Evolutionary conservation across 2,888 invertebrate species (phyloP).

Genomic region (Embidobia sp.): DNA sequence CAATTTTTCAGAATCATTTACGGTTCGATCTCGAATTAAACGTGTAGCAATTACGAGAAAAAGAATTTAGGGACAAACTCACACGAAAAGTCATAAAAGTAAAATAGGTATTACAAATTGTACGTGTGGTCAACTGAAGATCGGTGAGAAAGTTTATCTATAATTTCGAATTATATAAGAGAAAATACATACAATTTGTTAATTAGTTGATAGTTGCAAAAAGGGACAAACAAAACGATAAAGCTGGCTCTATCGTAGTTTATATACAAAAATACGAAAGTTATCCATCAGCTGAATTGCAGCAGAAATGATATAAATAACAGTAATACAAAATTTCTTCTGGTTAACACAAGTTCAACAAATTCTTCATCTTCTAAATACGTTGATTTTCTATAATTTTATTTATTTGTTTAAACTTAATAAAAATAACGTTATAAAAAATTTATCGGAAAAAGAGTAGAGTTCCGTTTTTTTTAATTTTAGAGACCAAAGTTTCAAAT

Average conservation of each 20-base stretch:
- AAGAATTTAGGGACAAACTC: too few species aligned
- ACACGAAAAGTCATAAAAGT: constrained; percentile 64
- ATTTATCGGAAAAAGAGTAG: too few species aligned
- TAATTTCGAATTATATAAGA: constrained; percentile 36
- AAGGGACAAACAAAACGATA: constrained; percentile 75
- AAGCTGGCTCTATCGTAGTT: constrained; percentile 80
- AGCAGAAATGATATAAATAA: constrained; percentile 28
- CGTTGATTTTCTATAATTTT: neutral
- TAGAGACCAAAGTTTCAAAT: too few species aligned
- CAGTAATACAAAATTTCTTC: neutral
- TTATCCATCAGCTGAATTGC: constrained; percentile 58
- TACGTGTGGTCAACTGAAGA: constrained; percentile 16
- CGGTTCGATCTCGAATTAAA: too few species aligned
- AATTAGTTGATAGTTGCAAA: constrained; percentile 75
- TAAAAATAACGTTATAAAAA: too few species aligned
- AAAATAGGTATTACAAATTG: constrained; percentile 65
- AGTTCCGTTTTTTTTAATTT: too few species aligned
- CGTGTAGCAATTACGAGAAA: too few species aligned
- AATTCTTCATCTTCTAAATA: constrained; percentile 9
- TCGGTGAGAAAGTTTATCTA: constrained; percentile 23
- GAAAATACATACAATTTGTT: constrained; percentile 73
- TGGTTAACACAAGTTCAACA: neutral
- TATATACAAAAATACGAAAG: constrained; percentile 69
- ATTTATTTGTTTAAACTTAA: too few species aligned
- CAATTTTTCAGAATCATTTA: too few species aligned